Evolutionary conservation across 2,113 vertebrate genomes (phyloP).

Genomic region (Oceanites oceanicus): DNA sequence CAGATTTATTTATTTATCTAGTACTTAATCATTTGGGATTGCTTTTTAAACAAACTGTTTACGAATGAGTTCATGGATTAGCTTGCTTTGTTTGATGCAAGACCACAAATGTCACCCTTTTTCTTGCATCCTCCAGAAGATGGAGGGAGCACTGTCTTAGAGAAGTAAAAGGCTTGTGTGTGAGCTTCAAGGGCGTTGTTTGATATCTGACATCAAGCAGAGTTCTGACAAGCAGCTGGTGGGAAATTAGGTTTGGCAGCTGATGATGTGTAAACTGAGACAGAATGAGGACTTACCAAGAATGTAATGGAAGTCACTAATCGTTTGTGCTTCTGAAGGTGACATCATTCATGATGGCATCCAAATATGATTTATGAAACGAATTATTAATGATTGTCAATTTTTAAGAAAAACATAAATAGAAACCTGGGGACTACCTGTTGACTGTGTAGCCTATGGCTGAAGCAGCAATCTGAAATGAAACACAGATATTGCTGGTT

Average conservation of each 20-base stretch:
- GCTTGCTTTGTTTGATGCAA: background rate
- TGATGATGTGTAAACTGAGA: constrained; percentile 11
- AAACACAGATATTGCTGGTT: background rate
- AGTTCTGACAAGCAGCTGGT: constrained; percentile 47
- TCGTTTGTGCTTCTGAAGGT: constrained; percentile 1
- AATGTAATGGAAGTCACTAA: background rate
- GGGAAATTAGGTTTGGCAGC: constrained; percentile 57
- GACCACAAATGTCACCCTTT: background rate
- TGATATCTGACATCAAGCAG: constrained; percentile 25
- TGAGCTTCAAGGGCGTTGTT: constrained; percentile 10
- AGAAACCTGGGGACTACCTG: background rate
- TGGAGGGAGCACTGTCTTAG: background rate
- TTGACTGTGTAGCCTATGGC: background rate
- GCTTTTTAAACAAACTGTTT: constrained; percentile 50
- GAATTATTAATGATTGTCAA: constrained; percentile 44
- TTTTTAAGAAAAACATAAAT: background rate
- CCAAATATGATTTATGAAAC: constrained; percentile 25
- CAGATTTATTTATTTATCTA: constrained; percentile 17
- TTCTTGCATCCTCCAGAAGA: background rate
- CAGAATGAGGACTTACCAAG: constrained; percentile 61
- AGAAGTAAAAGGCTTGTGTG: background rate
- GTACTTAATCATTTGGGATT: constrained; percentile 8
- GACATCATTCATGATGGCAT: constrained; percentile 17
- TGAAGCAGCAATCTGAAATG: background rate
- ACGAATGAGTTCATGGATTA: background rate